phyloP scores from a whole-genome alignment of 2,888 invertebrate species.

The Tholera decimalis region DNA sequence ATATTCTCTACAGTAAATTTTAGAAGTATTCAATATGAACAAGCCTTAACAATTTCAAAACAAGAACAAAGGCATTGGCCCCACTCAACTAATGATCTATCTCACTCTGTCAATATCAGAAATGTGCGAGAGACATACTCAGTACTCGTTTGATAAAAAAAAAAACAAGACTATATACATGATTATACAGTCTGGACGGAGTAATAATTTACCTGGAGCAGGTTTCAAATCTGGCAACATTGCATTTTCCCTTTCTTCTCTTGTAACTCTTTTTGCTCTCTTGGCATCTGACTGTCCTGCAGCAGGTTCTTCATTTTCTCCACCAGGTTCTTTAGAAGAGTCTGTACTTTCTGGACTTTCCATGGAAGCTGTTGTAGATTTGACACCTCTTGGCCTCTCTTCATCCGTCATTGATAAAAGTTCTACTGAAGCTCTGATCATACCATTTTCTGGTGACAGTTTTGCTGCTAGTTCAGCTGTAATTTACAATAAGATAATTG shows the following conservation, averaged over 20 bases:
- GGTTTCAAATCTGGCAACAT: constrained; percentile 96
- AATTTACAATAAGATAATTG: constrained; percentile 39
- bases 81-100: no score
- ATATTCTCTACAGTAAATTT: no score
- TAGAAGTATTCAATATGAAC: no score
- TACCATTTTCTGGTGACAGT: constrained; percentile 94
- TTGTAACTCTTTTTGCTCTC: constrained; percentile 83
- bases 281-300: constrained; percentile 85
- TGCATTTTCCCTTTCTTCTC: constrained; percentile 93
- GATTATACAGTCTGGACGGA: no score
- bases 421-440: constrained; percentile 95
- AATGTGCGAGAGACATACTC: no score
- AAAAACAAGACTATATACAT: no score
- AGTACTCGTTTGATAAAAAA: no score
- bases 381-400: constrained; percentile 92
- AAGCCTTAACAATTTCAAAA: no score
- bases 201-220: constrained; percentile 89
- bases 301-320: constrained; percentile 76
- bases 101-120: no score
- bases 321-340: constrained; percentile 60
- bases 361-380: constrained; percentile 69
- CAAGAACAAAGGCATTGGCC: no score
- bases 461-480: constrained; percentile 91
- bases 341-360: constrained; percentile 68
- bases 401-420: constrained; percentile 94